phyloP scores from a whole-genome alignment of 2,888 invertebrate species.

The Phorcus lineatus region DNA sequence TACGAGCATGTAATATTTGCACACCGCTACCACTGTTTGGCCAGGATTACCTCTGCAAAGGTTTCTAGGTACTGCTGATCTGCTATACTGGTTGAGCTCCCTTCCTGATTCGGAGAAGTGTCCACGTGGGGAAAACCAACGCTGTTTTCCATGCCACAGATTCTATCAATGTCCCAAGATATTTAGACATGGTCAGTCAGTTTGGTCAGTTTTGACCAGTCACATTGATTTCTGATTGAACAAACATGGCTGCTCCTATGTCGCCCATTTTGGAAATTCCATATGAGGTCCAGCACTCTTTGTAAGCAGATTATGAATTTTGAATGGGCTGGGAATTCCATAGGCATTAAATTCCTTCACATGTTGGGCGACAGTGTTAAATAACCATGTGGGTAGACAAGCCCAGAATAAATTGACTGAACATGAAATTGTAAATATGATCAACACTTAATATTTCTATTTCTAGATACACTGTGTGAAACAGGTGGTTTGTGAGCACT shows the following conservation, averaged over 20 bases:
- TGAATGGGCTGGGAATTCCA: constrained; percentile 7
- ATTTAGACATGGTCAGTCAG: constrained; percentile 19
- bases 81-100: background rate
- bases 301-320: constrained; percentile 17
- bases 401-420: too few species aligned
- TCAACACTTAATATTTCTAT: too few species aligned
- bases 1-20: constrained; percentile 7
- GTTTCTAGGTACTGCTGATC: background rate
- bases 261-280: constrained; percentile 14
- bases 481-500: background rate
- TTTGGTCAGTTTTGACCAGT: constrained; percentile 3
- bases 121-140: constrained; percentile 2
- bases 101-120: background rate
- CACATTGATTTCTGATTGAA: constrained; percentile 16
- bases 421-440: too few species aligned
- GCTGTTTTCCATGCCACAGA: constrained; percentile 11
- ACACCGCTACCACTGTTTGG: background rate
- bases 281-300: background rate
- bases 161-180: background rate
- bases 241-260: background rate
- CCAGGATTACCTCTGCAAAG: background rate
- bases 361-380: constrained; percentile 2
- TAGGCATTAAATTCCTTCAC: background rate
- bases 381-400: background rate
- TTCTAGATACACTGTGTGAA: too few species aligned